phyloP scores from a whole-genome alignment of 2,888 invertebrate species.

The Amorpha juglandis region DNA sequence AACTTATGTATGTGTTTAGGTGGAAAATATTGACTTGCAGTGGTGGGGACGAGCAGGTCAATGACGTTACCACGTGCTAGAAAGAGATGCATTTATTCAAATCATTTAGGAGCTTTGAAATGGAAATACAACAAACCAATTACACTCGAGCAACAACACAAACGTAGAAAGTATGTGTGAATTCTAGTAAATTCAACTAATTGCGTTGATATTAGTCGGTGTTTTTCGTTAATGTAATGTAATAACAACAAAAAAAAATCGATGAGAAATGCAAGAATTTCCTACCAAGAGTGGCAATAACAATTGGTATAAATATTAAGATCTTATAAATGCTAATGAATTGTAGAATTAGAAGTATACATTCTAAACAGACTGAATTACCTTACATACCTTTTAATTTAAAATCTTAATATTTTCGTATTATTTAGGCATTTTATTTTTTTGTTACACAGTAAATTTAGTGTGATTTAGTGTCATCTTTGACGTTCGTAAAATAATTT shows the following conservation, averaged over 20 bases:
- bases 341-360: background rate
- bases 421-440: background rate
- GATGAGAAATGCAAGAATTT: background rate
- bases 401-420: background rate
- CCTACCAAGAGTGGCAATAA: background rate
- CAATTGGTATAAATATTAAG: background rate
- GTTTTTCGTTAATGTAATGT: background rate
- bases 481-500: background rate
- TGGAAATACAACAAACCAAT: slow-evolving; percentile 58
- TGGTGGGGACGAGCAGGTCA: slow-evolving; percentile 69
- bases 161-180: slow-evolving; percentile 17
- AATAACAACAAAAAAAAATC: background rate
- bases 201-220: slow-evolving; percentile 9
- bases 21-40: slow-evolving; percentile 61
- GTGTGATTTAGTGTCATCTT: slow-evolving; percentile 14
- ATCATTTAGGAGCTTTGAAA: slow-evolving; percentile 43
- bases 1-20: slow-evolving; percentile 39
- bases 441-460: background rate
- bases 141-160: slow-evolving; percentile 27
- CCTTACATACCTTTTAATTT: slow-evolving; percentile 7
- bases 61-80: slow-evolving; percentile 63
- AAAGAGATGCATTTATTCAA: slow-evolving; percentile 45
- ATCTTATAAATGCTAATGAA: too few species aligned
- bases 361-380: background rate
- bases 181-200: slow-evolving; percentile 1